These are phyloP conservation scores for Microplitis mediator DNA, from an alignment of 1,140 invertebrate genomes.

Conservation along the genomic window DNA sequence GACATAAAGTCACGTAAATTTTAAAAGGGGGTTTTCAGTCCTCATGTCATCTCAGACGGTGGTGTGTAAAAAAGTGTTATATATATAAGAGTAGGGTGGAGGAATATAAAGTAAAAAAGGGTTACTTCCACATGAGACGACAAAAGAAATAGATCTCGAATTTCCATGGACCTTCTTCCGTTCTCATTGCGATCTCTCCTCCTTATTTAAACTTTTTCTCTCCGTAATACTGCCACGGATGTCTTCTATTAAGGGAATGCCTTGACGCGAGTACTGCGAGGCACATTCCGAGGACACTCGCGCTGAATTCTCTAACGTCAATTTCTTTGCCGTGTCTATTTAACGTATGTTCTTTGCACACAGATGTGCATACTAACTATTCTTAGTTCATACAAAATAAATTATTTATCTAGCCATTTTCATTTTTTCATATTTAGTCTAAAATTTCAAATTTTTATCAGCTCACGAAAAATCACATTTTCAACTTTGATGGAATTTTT, in stretches of 20 bases:
- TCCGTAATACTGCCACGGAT: conserved; percentile 5
- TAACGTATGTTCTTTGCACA: too few species aligned
- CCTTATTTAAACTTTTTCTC: neutral
- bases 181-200: neutral
- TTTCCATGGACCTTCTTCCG: conserved; percentile 20
- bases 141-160: conserved; percentile 30
- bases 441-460: too few species aligned
- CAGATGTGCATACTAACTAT: too few species aligned
- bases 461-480: too few species aligned
- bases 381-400: too few species aligned
- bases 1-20: conserved; percentile 7
- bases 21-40: neutral
- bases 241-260: conserved; percentile 18
- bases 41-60: neutral
- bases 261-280: too few species aligned
- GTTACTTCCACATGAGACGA: conserved; percentile 14
- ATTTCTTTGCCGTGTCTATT: too few species aligned
- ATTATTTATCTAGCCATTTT: too few species aligned
- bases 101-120: conserved; percentile 16
- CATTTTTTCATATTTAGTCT: too few species aligned
- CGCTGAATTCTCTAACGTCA: too few species aligned
- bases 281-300: too few species aligned
- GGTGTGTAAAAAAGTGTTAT: neutral
- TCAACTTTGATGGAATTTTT: too few species aligned
- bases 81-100: neutral